Conservation (phyloP, 2,888 invertebrate species). For the Drosophila testacea region DNA sequence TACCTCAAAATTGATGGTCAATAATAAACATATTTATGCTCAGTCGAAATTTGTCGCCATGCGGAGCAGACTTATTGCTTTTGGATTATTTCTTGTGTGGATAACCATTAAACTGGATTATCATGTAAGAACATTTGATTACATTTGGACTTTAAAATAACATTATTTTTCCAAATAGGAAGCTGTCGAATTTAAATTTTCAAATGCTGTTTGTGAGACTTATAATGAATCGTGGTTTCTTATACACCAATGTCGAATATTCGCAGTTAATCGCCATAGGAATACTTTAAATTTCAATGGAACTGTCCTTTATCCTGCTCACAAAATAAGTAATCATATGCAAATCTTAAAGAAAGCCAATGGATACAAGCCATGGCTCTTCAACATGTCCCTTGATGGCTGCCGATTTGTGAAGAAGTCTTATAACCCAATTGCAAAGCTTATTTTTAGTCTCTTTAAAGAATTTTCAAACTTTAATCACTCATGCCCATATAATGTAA, state of each 20-base stretch:
- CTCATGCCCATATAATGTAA: slow-evolving; percentile 36
- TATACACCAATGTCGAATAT: slow-evolving; percentile 25
- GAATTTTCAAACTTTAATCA: slow-evolving; percentile 26
- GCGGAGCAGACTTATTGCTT: neutral
- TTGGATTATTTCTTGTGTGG: neutral
- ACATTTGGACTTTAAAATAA: too few relatives aligned
- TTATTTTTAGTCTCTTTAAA: slow-evolving; percentile 9
- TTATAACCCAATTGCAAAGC: slow-evolving; percentile 17
- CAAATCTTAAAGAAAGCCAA: slow-evolving; percentile 32
- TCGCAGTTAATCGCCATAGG: slow-evolving; percentile 24
- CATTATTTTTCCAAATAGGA: neutral
- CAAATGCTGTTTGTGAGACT: slow-evolving; percentile 22
- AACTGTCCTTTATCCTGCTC: slow-evolving; percentile 19
- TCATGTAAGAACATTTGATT: neutral
- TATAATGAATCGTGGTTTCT: slow-evolving; percentile 9
- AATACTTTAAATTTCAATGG: neutral
- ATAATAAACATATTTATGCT: neutral
- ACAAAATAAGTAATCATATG: neutral
- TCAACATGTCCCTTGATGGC: slow-evolving; percentile 12
- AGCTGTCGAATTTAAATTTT: slow-evolving; percentile 18
- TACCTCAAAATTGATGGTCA: too few relatives aligned
- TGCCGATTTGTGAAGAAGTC: slow-evolving; percentile 25
- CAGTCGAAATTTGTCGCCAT: neutral
- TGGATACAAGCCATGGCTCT: slow-evolving; percentile 45
- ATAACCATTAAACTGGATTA: neutral